Evolutionary conservation across 92 coral and sea anemone species (phyloP).

Genomic region (Montipora capitata): DNA sequence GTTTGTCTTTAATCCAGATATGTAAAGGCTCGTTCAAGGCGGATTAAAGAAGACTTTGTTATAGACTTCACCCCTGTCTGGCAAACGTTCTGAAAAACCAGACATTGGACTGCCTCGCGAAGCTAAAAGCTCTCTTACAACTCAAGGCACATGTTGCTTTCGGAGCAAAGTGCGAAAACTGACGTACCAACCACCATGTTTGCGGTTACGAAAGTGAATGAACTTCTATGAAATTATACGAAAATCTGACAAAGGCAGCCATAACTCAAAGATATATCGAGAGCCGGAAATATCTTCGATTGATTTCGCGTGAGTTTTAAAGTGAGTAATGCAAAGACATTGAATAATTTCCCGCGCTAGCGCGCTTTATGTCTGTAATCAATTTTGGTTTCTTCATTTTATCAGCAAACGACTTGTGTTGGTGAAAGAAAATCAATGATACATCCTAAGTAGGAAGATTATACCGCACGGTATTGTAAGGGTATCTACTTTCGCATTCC

Average conservation of each 20-base stretch:
- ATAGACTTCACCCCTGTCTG: not conserved
- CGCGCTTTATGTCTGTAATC: not conserved
- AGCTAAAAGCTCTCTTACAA: not conserved
- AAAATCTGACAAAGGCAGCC: too few species aligned
- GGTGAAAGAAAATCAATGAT: not conserved
- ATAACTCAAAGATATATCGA: not conserved
- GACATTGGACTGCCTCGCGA: slow-evolving; percentile 9
- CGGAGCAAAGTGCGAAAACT: not conserved
- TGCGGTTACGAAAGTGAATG: not conserved
- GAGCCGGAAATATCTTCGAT: not conserved
- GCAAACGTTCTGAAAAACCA: not conserved
- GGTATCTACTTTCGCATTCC: slow-evolving; percentile 50
- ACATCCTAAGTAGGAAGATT: not conserved
- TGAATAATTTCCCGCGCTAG: slow-evolving; percentile 1
- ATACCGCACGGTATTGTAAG: not conserved
- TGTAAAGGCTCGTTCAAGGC: not conserved
- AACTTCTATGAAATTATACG: too few species aligned
- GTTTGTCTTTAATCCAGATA: too few species aligned
- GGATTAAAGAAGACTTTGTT: not conserved
- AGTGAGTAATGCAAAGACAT: not conserved
- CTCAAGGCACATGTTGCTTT: not conserved
- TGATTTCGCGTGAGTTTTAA: slow-evolving; percentile 11
- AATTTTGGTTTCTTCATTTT: not conserved
- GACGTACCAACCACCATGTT: not conserved
- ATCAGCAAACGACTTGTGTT: not conserved